Evolutionary conservation across 2,113 vertebrate species (phyloP).

Genomic region (Oncorhynchus tshawytscha): DNA sequence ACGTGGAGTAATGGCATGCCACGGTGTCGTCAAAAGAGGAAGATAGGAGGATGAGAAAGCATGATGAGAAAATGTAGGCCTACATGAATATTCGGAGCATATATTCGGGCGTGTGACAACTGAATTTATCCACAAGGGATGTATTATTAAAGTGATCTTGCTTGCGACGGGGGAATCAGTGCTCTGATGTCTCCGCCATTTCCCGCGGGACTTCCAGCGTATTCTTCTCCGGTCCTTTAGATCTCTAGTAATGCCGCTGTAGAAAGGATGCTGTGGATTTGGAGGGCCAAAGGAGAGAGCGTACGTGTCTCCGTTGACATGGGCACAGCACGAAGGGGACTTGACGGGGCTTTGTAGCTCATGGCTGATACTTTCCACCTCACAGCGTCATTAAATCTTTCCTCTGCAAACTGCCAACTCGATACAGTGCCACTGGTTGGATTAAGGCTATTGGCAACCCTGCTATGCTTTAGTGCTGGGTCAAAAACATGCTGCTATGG

Average conservation of each 20-base stretch:
- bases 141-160: neutral
- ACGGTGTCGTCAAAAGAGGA: conserved; percentile 20
- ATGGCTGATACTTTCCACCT: neutral
- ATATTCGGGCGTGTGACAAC: neutral
- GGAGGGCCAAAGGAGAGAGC: neutral
- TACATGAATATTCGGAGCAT: neutral
- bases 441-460: neutral
- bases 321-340: neutral
- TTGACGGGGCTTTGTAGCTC: neutral
- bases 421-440: neutral
- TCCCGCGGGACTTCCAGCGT: neutral
- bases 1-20: conserved; percentile 32
- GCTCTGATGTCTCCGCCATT: neutral
- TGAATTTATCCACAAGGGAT: neutral
- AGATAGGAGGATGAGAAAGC: neutral
- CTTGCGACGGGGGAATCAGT: neutral
- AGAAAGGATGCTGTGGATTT: neutral
- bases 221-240: neutral
- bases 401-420: neutral
- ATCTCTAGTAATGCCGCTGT: neutral
- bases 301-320: neutral
- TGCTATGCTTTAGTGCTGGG: neutral
- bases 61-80: neutral
- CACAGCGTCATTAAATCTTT: neutral
- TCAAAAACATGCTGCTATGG: neutral